Evolutionary conservation across 1,140 invertebrate genomes (phyloP).

Genomic region (Cydia splendana): DNA sequence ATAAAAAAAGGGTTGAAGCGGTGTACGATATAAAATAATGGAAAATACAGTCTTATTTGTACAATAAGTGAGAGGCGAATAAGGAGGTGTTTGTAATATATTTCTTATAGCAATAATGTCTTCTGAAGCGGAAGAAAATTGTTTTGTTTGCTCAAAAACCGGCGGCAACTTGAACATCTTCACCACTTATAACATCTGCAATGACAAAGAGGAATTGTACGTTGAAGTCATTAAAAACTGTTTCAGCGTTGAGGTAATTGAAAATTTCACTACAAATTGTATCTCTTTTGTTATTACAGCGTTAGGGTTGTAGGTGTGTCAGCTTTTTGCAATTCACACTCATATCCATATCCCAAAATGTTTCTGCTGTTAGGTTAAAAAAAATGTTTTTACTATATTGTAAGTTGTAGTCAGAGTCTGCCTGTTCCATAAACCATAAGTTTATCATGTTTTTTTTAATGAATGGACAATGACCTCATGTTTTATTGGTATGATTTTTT

Average conservation of each 20-base stretch:
- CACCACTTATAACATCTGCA: slow-evolving; percentile 1
- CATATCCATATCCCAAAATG: too few relatives aligned
- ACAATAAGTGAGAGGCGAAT: neutral
- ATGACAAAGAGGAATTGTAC: slow-evolving; percentile 20
- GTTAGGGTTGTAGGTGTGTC: neutral
- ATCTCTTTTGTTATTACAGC: neutral
- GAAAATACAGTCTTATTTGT: neutral
- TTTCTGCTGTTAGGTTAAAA: too few relatives aligned
- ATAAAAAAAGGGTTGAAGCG: neutral
- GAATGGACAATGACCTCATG: neutral
- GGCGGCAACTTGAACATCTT: slow-evolving; percentile 18
- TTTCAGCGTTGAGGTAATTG: slow-evolving; percentile 13
- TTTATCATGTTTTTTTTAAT: neutral
- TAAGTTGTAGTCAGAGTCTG: too few relatives aligned
- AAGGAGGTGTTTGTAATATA: slow-evolving; percentile 4
- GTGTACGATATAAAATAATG: neutral
- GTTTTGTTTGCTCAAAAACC: slow-evolving; percentile 19
- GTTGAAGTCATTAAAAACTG: slow-evolving; percentile 27
- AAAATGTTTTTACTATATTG: too few relatives aligned
- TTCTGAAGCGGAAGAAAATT: neutral
- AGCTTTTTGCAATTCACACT: too few relatives aligned
- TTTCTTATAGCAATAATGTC: neutral
- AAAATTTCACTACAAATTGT: neutral
- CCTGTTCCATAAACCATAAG: too few relatives aligned
- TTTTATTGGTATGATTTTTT: neutral